A percentile compares a stretch with the other conserved stretches of the same genome.
These are phyloP conservation scores for Megaceryle torquata DNA, from an alignment of 2,113 vertebrate genomes.

Conservation along the genomic window DNA sequence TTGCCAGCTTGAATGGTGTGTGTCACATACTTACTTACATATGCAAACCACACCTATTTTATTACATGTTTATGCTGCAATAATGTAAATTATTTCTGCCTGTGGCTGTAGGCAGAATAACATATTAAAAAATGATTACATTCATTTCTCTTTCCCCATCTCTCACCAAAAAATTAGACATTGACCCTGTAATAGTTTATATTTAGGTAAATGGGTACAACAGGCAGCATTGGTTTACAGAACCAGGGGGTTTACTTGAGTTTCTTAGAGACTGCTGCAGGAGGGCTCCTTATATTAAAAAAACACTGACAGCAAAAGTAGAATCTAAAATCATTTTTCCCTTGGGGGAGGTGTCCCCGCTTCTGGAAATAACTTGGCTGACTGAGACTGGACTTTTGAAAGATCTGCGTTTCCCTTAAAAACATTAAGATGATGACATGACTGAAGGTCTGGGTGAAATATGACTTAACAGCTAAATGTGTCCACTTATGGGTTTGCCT, in stretches of 20 bases:
- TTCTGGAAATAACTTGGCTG: neutral
- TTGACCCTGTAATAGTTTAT: neutral
- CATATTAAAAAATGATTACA: neutral
- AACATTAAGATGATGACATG: neutral
- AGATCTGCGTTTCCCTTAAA: neutral
- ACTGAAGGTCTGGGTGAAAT: neutral
- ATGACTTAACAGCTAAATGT: neutral
- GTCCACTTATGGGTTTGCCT: neutral
- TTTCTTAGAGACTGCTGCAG: neutral
- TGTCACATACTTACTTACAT: rapidly evolving
- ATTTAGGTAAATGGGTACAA: neutral
- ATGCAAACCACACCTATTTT: neutral
- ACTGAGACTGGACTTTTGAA: neutral
- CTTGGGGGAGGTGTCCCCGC: neutral
- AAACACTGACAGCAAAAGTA: neutral
- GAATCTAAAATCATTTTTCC: neutral
- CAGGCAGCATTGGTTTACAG: neutral
- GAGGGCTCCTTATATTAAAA: neutral
- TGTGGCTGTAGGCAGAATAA: neutral
- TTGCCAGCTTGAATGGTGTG: neutral
- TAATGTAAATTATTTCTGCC: neutral
- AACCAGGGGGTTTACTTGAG: neutral
- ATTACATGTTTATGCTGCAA: neutral
- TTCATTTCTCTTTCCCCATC: neutral
- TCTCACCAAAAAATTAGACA: neutral